Evolutionary conservation across 2,113 vertebrate species (phyloP), one percentile per base, ranked within the genome.

Genomic region (Fregata magnificens): DNA sequence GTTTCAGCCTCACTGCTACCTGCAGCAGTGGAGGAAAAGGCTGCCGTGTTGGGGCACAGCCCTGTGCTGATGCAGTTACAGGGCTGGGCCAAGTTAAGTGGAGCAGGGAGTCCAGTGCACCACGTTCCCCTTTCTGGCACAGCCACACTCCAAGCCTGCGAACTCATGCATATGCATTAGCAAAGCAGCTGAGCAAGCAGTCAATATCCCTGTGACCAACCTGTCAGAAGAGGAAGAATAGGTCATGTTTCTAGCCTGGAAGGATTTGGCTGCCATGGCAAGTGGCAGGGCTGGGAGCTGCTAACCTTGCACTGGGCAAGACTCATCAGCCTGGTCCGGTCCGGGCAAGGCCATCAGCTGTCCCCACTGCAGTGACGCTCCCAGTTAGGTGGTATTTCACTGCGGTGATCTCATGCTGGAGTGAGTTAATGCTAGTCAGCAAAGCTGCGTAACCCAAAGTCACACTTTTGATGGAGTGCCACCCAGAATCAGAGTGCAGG

Each of bases 381-480:
- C 52, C 61, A 14, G 0, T 9, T 45, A 3, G 20, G 17, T 1
- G 1, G 22, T 22, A 4, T 42, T 61, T 59, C 56, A 9, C 47
- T 67, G 79, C 1, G 1, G 50, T 15, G 5, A 34, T 56, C 34
- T 53, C 59, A 7, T 0, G 8, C 50, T 8, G 22, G 34, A 59
- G 19, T 1, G 10, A 42, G 15, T 7, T 50, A 31, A 40, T 80
- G 78, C 20, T 42, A 4, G 38, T 31, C 70, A 53, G 70, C 69
- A 66, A 34, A 90, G 32, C 78, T 71, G 24, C 5, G 0, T 26
- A 22, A 34, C 44, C 32, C 49, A 16, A 5, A 62, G 32, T 6
- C 45, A 70, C 58, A 5, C 34, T 52, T 69, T 9, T 32, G 55
- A 9, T 29, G 42, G 15, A 73, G 10, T 1, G 2, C 24, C 24